Conservation (phyloP, 2,113 vertebrate species). For the Chlorodrepanis virens region DNA sequence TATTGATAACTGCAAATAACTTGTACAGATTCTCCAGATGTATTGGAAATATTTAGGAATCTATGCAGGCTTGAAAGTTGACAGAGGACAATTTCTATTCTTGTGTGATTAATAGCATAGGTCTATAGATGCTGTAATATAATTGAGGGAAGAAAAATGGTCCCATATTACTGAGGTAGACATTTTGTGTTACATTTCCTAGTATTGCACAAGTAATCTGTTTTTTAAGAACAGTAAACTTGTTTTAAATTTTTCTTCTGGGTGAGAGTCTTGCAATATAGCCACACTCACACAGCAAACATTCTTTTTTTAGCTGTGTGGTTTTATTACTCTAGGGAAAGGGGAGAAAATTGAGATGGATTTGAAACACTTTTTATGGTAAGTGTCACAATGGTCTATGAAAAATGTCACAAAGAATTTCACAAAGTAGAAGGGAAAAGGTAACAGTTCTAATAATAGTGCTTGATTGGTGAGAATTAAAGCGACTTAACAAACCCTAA, state of each 20-base stretch:
- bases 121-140: neutral
- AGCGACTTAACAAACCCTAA: neutral
- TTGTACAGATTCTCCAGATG: neutral
- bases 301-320: neutral
- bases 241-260: neutral
- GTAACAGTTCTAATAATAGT: neutral
- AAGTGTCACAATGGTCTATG: neutral
- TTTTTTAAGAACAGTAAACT: neutral
- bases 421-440: neutral
- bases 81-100: neutral
- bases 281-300: neutral
- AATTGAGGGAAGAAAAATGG: slow-evolving; percentile 7
- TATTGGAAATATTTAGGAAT: neutral
- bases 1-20: neutral
- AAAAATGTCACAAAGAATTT: neutral
- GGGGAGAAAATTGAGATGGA: fast-evolving
- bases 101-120: neutral
- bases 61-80: neutral
- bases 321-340: neutral
- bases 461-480: neutral
- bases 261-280: neutral
- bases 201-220: neutral
- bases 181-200: neutral
- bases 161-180: neutral
- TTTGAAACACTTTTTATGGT: neutral